Evolutionary conservation across 2,888 invertebrate species (phyloP).

Genomic region (Campoletis raptor): DNA sequence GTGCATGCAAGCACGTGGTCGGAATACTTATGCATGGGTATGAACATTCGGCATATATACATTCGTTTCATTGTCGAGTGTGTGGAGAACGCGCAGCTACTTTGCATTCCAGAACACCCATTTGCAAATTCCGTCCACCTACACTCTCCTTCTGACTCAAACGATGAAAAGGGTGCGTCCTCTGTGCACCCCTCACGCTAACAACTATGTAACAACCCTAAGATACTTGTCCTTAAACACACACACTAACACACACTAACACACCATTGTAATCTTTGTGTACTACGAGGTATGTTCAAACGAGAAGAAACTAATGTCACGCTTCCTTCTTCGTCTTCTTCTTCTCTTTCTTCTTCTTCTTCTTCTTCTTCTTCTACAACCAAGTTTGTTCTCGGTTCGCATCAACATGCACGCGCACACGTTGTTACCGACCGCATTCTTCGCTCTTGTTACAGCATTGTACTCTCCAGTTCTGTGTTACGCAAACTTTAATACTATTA

Average conservation of each 20-base stretch:
- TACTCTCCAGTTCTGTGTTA: slow-evolving; percentile 33
- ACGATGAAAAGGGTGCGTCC: slow-evolving; percentile 53
- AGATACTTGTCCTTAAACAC: slow-evolving; percentile 55
- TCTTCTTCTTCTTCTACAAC: slow-evolving; percentile 6
- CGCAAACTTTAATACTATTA: slow-evolving; percentile 46
- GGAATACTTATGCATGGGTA: slow-evolving; percentile 10
- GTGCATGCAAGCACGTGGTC: neutral
- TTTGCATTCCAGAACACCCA: slow-evolving; percentile 70
- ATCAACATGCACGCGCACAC: slow-evolving; percentile 42
- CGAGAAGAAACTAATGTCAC: slow-evolving; percentile 60
- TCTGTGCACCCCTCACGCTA: slow-evolving; percentile 37
- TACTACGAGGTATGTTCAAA: slow-evolving; percentile 49
- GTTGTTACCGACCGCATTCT: slow-evolving; percentile 59
- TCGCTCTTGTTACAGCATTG: slow-evolving; percentile 63
- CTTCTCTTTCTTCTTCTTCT: too few relatives aligned
- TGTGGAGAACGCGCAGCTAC: slow-evolving; percentile 60
- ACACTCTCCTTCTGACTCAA: slow-evolving; percentile 50
- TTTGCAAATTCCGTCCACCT: slow-evolving; percentile 66
- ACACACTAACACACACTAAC: neutral
- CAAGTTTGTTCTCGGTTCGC: slow-evolving; percentile 37
- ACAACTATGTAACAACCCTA: slow-evolving; percentile 10
- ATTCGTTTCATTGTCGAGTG: slow-evolving; percentile 67
- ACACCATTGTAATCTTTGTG: slow-evolving; percentile 41
- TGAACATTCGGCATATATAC: slow-evolving; percentile 21
- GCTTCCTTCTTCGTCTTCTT: slow-evolving; percentile 26